Evolutionary conservation across 35 echinoderm and acorn worm species (phyloP), one percentile per base, ranked within the genome.

Genomic region (Chiridota heheva): DNA sequence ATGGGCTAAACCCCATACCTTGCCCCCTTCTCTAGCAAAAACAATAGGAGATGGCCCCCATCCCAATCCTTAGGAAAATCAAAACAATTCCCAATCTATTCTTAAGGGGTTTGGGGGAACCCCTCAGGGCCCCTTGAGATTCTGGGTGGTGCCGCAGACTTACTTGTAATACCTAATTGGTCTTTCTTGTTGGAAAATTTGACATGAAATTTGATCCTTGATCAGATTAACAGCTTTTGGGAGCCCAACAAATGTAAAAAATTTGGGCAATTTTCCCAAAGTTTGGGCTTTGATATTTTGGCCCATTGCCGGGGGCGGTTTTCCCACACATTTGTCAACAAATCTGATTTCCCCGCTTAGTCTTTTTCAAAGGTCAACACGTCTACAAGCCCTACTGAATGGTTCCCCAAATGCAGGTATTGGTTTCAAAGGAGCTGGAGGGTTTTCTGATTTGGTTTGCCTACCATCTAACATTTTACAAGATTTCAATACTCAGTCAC

Each of bases 131-230:
- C 47, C 82, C 82, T 39, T 91, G 73, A 38, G 31, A 46, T 38
- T 91, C 56, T 2, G 82, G 71, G 63, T 91, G 89, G 46, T 86
- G 82, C 64, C 39, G 72, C 39, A 2, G 89, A 85, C 0, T 4
- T 58, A 13, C 81, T 72, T 10, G 72, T 32, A 69, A 91, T 86
- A 33, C 66, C 73, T 44, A 91, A 37, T 40, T 73, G 1, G 26
- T 91, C 80, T 25, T 17, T 80, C 56, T 81, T 91, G 38, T 58
- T 85, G 51, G 46, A 91, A 91, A 5, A 43, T 34, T 43, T 16
- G 59, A 78, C 63, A 58, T 91, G 61, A 91, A 91, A 73, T 91
- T 91, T 5, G 74, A 86, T 6, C 89, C 89, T 71, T 91, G 89
- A 63, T 86, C 89, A 24, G 63, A 77, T 43, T 84, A 18, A 84